Conservation (phyloP, 2,113 vertebrate genomes). For the Xiphias gladius region DNA sequence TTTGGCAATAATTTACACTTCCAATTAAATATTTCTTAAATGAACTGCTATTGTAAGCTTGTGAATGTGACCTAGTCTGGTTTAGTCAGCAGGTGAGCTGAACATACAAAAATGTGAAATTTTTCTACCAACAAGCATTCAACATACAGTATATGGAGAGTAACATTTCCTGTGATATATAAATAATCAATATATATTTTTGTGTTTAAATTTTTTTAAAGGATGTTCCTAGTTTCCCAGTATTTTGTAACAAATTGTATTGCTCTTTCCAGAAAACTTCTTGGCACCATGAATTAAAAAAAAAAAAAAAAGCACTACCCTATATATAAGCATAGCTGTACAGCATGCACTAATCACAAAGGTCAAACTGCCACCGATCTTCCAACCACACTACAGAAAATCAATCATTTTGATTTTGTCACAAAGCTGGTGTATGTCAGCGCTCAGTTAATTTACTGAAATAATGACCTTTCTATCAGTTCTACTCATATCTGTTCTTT, state of each 20-base stretch:
- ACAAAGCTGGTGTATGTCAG: neutral
- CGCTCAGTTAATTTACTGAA: conserved; percentile 9
- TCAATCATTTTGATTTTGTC: conserved; percentile 23
- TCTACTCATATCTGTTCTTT: conserved; percentile 24
- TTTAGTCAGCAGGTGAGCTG: neutral
- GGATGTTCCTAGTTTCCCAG: neutral
- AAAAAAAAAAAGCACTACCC: neutral
- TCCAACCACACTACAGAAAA: conserved; percentile 23
- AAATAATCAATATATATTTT: neutral
- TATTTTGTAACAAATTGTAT: neutral
- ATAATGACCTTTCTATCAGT: conserved; percentile 52
- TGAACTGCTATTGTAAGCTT: neutral
- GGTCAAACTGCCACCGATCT: conserved; percentile 26
- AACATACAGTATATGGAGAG: neutral
- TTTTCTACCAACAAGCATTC: neutral
- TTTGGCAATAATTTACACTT: neutral
- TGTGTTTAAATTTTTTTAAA: neutral
- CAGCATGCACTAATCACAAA: conserved; percentile 24
- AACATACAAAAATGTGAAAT: neutral
- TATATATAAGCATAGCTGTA: too few species aligned
- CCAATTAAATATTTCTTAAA: neutral
- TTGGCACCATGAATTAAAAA: too few species aligned
- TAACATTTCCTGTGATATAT: neutral
- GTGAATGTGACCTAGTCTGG: neutral
- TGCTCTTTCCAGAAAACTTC: neutral